Percentiles rank a stretch among this genome's conserved stretches.
phyloP scores from a whole-genome alignment of 2,797 vertebrate species.

The Steatocranus sp. region DNA sequence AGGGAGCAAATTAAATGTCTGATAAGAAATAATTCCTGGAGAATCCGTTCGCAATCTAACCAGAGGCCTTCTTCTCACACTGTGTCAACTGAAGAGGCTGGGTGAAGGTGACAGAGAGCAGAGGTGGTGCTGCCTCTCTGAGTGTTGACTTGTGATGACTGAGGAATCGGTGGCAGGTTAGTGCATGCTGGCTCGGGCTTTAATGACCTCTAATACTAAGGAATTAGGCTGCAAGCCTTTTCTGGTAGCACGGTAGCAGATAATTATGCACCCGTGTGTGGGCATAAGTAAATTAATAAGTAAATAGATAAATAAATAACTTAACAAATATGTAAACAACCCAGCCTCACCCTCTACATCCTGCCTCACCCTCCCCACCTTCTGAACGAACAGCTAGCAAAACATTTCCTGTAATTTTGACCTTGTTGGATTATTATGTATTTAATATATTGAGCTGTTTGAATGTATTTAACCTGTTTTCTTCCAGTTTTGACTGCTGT shows the following conservation, averaged over 20 bases:
- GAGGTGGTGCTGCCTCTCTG: slow-evolving; percentile 7
- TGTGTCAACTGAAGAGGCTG: background rate
- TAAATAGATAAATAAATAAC: background rate
- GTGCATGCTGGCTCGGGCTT: background rate
- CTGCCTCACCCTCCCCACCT: background rate
- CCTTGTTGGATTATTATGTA: background rate
- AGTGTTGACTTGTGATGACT: slow-evolving; percentile 37
- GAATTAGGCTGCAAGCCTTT: slow-evolving; percentile 28
- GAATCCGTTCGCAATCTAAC: background rate
- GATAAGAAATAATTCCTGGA: background rate
- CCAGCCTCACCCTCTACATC: background rate
- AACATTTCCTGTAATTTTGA: background rate
- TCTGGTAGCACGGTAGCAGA: slow-evolving; percentile 21
- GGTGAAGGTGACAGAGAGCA: background rate
- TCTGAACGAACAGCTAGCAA: background rate
- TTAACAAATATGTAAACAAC: background rate
- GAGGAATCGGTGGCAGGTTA: slow-evolving; percentile 10
- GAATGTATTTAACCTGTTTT: background rate
- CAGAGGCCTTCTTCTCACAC: background rate
- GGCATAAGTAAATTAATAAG: background rate
- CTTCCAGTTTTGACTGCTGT: background rate
- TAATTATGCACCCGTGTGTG: background rate
- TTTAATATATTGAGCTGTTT: background rate
- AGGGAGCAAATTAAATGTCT: background rate
- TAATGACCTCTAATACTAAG: slow-evolving; percentile 1